phyloP scores from a whole-genome alignment of 2,888 invertebrate genomes.

The Melanchra persicariae region DNA sequence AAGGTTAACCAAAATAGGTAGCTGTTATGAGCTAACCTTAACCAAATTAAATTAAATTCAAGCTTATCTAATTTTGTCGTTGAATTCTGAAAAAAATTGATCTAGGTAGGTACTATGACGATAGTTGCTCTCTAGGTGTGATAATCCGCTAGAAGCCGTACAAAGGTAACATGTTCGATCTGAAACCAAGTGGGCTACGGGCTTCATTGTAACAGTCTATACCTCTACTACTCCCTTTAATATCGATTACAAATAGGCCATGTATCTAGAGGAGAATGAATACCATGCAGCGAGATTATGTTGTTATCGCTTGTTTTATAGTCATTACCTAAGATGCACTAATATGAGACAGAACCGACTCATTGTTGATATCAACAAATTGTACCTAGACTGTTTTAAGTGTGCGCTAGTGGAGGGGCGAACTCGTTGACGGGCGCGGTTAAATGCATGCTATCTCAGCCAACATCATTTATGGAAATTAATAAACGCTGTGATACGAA shows the following conservation, averaged over 20 bases:
- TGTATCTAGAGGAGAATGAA: neutral
- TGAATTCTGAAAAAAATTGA: neutral
- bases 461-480: too few relatives aligned
- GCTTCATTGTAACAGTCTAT: slow-evolving; percentile 3
- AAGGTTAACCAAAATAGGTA: slow-evolving; percentile 8
- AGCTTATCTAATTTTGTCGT: neutral
- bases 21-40: neutral
- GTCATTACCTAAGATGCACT: neutral
- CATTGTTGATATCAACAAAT: too few relatives aligned
- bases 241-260: slow-evolving; percentile 20
- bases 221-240: too few relatives aligned
- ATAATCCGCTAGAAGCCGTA: slow-evolving; percentile 48
- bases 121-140: slow-evolving; percentile 10
- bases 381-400: too few relatives aligned
- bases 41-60: neutral
- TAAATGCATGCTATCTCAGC: too few relatives aligned
- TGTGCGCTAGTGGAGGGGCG: too few relatives aligned
- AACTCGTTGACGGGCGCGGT: too few relatives aligned
- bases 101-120: neutral
- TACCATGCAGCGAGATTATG: neutral
- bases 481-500: too few relatives aligned
- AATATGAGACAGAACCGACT: too few relatives aligned
- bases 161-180: slow-evolving; percentile 10
- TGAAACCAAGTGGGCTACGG: slow-evolving; percentile 5
- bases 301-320: neutral